phyloP scores from a whole-genome alignment of 2,888 invertebrate species.

The Trachelus troglodyta region DNA sequence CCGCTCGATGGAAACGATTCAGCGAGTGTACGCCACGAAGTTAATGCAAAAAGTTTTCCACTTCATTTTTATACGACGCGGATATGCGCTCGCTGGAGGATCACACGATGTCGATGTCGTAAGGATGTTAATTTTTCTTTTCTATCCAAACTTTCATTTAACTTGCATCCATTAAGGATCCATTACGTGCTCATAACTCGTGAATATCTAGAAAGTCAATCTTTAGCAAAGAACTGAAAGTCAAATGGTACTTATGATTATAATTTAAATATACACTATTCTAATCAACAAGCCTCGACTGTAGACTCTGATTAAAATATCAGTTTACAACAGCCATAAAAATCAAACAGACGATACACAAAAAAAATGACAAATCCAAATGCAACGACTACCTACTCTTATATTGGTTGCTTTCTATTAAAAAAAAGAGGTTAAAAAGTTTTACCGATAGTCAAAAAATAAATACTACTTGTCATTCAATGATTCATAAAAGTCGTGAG shows the following conservation, averaged over 20 bases:
- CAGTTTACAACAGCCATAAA: neutral
- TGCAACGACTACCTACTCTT: neutral
- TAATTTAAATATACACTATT: too few relatives aligned
- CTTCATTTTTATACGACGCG: neutral
- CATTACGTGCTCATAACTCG: neutral
- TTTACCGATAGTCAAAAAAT: neutral
- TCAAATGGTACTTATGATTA: neutral
- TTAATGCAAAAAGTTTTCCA: neutral
- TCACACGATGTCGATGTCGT: neutral
- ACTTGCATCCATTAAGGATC: neutral
- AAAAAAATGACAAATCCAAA: neutral
- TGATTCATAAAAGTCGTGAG: neutral
- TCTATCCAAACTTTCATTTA: neutral
- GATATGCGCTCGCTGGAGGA: neutral
- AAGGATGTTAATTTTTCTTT: neutral
- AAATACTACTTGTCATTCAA: neutral
- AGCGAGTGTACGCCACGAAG: neutral
- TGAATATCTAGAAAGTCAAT: neutral
- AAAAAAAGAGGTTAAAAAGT: neutral
- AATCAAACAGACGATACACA: neutral
- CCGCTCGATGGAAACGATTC: neutral
- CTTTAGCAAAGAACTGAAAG: neutral
- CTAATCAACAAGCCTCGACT: too few relatives aligned
- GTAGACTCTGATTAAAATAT: neutral
- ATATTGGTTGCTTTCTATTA: neutral